Base-by-base conservation (phyloP, 1,140 invertebrate species). In the Diabrotica undecimpunctata region DNA sequence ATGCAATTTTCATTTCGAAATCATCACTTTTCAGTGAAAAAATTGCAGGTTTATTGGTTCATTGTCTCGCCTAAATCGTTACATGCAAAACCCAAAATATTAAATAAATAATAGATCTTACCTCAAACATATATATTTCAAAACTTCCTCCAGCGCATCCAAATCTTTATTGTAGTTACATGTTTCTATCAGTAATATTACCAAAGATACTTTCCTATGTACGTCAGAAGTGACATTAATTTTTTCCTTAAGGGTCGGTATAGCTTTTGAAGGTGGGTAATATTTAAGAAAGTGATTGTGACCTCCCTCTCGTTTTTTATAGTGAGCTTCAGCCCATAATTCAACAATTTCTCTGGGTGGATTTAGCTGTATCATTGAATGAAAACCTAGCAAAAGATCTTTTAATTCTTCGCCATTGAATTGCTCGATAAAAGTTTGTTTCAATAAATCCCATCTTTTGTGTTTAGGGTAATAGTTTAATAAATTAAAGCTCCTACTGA, bases 81-180 rank as follows among this genome's bases (percentile, higher is more conserved):
- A n/a, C n/a, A n/a, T n/a, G n/a, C n/a, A n/a, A n/a, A n/a, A n/a
- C n/a, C 25, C 25, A 25, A n/a, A 25, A 4, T 4, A 4, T 4
- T 2, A 25, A 1, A 25, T 25, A 25, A 2, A 2, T 2, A 25
- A 25, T 25, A 25, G 4, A 25, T 25, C 54, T 39, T 65, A 54
- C 11, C 57, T 54, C 10, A 46, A 59, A 63, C 61, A 63, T 54
- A 67, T 63, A 59, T 67, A 67, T 38, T 67, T 67, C 56, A 67
- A 53, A 7, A 67, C 56, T 14, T 10, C 35, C 25, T 54, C 37
- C 25, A 67, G 54, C 14, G 61, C 37, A 0, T 54, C 38, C 3
- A 67, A 59, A 62, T 67, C 61, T 6, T 63, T 63, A 60, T 67
- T 67, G 39, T 54, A 39, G 5, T 52, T 7, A 36, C 61, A 67